phyloP scores from a whole-genome alignment of 2,113 vertebrate genomes.

The Serinus canaria region DNA sequence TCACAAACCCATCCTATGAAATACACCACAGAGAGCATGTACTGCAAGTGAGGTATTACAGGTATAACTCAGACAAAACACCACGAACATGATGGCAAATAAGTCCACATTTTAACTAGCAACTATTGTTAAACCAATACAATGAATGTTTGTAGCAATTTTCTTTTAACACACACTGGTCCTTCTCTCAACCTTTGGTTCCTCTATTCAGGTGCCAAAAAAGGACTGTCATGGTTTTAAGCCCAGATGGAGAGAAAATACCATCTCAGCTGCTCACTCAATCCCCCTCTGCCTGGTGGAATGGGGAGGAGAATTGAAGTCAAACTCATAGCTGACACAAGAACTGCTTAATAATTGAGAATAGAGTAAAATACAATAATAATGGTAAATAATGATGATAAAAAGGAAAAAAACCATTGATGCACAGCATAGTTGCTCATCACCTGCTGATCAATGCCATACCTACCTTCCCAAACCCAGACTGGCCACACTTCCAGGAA shows the following conservation, averaged over 20 bases:
- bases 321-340: background rate
- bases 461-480: background rate
- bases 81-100: background rate
- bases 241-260: background rate
- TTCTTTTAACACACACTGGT: background rate
- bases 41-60: background rate
- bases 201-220: background rate
- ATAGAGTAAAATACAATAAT: background rate
- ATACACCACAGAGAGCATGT: background rate
- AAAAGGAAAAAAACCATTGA: background rate
- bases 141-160: background rate
- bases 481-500: fast-evolving
- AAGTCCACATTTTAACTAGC: background rate
- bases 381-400: background rate
- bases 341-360: background rate
- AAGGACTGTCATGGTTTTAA: background rate
- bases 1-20: background rate
- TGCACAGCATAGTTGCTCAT: background rate
- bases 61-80: background rate
- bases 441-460: background rate
- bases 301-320: background rate
- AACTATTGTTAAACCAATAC: background rate
- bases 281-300: background rate
- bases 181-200: background rate
- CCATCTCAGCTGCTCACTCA: background rate